These are phyloP conservation scores for Gallinago nigripennis DNA, from an alignment of 2,797 vertebrate genomes.

Conservation along the genomic window DNA sequence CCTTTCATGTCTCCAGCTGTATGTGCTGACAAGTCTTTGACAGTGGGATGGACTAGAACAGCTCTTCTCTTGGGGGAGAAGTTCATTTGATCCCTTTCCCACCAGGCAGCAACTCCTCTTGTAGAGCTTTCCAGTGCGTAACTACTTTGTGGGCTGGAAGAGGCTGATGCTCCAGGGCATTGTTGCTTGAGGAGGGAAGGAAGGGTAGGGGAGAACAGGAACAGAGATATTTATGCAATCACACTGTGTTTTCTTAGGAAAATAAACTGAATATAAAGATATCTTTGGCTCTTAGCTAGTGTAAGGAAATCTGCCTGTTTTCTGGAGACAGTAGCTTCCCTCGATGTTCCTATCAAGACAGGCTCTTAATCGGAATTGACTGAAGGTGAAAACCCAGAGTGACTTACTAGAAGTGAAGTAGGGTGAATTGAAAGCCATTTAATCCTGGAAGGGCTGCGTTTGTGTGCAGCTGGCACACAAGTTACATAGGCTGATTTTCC, in stretches of 20 bases:
- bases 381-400: neutral
- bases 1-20: neutral
- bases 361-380: neutral
- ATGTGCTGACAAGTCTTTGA: neutral
- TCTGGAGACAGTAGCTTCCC: neutral
- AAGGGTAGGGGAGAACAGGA: neutral
- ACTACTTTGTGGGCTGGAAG: neutral
- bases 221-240: neutral
- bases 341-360: neutral
- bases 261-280: neutral
- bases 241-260: neutral
- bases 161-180: neutral
- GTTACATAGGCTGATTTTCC: accelerated
- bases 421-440: neutral
- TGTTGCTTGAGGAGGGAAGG: neutral
- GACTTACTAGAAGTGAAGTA: neutral
- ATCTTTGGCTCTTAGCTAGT: neutral
- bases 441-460: neutral
- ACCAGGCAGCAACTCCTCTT: neutral
- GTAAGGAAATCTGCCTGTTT: neutral
- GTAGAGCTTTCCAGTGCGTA: neutral
- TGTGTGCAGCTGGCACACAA: neutral
- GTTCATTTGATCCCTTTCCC: neutral
- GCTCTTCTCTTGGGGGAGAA: neutral
- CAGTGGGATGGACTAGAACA: neutral